Evolutionary conservation across 2,113 vertebrate species (phyloP).

Genomic region (Sakesphorus luctuosus): DNA sequence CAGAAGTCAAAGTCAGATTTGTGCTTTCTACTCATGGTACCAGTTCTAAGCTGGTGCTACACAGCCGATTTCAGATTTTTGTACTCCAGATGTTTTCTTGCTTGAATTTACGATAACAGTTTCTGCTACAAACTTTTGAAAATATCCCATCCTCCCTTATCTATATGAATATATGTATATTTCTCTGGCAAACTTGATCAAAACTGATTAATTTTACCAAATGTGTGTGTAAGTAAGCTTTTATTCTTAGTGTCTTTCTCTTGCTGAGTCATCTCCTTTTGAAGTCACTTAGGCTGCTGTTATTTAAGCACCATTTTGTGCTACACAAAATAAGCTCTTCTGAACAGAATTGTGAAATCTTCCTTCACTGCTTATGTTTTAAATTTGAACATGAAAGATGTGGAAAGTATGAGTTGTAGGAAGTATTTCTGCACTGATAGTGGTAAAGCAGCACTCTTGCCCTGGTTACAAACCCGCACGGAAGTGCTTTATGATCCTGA

Average conservation of each 20-base stretch:
- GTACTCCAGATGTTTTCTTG: neutral
- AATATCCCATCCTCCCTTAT: neutral
- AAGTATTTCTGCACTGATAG: neutral
- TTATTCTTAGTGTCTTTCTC: neutral
- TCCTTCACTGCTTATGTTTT: neutral
- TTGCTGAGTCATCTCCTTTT: neutral
- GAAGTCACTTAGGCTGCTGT: neutral
- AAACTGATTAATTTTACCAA: neutral
- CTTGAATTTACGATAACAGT: neutral
- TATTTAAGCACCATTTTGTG: neutral
- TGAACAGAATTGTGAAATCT: neutral
- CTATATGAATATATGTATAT: neutral
- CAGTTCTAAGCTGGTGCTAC: neutral
- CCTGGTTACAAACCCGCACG: neutral
- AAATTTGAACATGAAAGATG: neutral
- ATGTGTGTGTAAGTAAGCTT: neutral
- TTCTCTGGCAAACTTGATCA: neutral
- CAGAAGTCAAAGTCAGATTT: neutral
- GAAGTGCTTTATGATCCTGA: neutral
- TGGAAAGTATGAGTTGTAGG: neutral
- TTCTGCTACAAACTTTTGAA: neutral
- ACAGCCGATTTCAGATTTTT: neutral
- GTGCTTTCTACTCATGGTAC: neutral
- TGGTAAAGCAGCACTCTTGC: neutral
- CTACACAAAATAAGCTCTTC: neutral